A percentile compares a stretch with the other conserved stretches of the same genome.
These are phyloP conservation scores for Sarotherodon lohbergeri DNA, from an alignment of 2,113 vertebrate species.

Conservation along the genomic window DNA sequence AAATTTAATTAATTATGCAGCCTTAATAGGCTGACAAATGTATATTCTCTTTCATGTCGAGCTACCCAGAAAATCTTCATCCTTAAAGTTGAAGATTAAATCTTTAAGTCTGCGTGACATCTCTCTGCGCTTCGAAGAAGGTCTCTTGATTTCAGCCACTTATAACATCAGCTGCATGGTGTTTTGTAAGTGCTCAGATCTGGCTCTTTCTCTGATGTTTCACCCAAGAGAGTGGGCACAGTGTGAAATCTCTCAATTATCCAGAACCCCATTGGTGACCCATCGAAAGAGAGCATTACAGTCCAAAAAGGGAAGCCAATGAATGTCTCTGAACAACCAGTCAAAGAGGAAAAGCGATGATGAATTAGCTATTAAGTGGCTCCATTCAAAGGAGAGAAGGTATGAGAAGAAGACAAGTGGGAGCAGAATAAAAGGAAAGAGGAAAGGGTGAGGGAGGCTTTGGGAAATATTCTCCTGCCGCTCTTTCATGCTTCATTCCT, in stretches of 20 bases:
- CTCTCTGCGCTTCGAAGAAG: background rate
- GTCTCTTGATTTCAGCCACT: conserved; percentile 29
- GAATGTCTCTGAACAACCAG: conserved; percentile 9
- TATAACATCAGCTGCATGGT: conserved; percentile 2
- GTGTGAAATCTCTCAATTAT: conserved; percentile 44
- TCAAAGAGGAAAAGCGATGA: background rate
- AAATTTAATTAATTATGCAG: background rate
- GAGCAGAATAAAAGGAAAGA: conserved; percentile 1
- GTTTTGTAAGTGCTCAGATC: conserved; percentile 30
- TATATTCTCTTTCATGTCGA: background rate
- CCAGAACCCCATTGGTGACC: conserved; percentile 30
- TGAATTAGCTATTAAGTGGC: conserved; percentile 13
- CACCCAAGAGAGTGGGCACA: conserved; percentile 36
- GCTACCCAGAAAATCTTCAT: background rate
- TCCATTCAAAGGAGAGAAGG: conserved; percentile 12
- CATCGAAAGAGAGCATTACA: background rate
- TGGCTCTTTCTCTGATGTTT: conserved; percentile 30
- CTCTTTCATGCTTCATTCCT: background rate
- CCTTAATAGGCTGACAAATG: background rate
- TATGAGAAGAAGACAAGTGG: conserved; percentile 30
- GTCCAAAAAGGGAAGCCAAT: background rate
- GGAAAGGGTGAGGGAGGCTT: background rate
- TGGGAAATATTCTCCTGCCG: background rate
- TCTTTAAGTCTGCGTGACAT: background rate
- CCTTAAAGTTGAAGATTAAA: background rate